A percentile compares a stretch with the other conserved stretches of the same genome.
Evolutionary conservation across 2,797 vertebrate genomes (phyloP).

Genomic region (Falco concolor): DNA sequence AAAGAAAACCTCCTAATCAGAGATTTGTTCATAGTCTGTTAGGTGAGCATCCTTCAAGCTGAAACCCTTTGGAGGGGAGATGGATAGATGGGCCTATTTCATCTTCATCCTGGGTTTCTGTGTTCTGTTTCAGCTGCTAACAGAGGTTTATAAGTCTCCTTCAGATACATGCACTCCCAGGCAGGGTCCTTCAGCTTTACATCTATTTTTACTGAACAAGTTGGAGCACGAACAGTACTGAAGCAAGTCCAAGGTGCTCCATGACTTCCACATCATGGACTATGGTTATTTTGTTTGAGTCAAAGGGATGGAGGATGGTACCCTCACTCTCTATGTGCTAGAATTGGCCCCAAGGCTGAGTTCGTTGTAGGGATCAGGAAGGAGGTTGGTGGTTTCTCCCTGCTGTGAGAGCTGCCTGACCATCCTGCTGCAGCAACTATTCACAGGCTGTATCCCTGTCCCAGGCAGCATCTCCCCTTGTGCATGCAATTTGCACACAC

Average conservation of each 20-base stretch:
- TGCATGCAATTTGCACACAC: neutral
- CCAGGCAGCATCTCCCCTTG: neutral
- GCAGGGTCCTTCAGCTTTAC: neutral
- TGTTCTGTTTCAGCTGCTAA: neutral
- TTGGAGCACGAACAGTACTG: neutral
- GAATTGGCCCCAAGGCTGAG: neutral
- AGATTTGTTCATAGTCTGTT: neutral
- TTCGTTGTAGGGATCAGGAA: neutral
- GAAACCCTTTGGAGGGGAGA: neutral
- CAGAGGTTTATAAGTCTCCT: neutral
- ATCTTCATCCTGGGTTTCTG: neutral
- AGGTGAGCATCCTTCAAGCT: neutral
- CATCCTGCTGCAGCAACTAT: no score
- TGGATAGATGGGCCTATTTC: neutral
- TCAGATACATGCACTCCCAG: neutral
- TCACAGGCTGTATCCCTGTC: rapidly evolving
- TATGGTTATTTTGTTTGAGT: neutral
- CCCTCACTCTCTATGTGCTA: no score
- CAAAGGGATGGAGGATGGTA: neutral
- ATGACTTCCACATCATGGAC: rapidly evolving
- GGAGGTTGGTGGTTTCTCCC: neutral
- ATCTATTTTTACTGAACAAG: neutral
- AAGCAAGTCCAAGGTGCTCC: neutral
- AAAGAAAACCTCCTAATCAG: neutral
- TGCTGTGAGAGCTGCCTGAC: neutral